Conservation (phyloP, 2,888 invertebrate genomes). For the Tipula confusa region DNA sequence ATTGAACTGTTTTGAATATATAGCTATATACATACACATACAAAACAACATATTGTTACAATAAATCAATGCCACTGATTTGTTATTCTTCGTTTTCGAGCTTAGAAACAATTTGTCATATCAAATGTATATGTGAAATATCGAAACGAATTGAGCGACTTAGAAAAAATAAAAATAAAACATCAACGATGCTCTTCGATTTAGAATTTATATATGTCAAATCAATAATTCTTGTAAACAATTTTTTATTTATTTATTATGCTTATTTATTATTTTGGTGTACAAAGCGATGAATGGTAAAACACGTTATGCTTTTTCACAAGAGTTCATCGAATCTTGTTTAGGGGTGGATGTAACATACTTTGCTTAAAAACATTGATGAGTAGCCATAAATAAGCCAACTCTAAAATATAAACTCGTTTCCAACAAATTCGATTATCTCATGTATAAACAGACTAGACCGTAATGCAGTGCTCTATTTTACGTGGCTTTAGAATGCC, state of each 20-base stretch:
- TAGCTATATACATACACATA: neutral
- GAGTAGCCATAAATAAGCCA: too few species aligned
- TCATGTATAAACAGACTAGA: too few species aligned
- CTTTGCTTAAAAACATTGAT: too few species aligned
- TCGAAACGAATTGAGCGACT: neutral
- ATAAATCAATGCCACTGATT: neutral
- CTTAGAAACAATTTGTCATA: slow-evolving; percentile 9
- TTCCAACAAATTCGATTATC: too few species aligned
- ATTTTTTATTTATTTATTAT: neutral
- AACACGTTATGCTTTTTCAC: neutral
- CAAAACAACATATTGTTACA: neutral
- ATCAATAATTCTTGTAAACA: neutral
- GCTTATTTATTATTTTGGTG: neutral
- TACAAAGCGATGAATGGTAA: neutral
- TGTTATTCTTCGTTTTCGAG: neutral
- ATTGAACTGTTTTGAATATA: neutral
- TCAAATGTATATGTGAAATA: slow-evolving; percentile 7
- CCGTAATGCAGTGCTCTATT: too few species aligned
- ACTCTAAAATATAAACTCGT: too few species aligned
- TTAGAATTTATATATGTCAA: neutral
- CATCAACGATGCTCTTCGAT: neutral
- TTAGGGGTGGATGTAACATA: too few species aligned
- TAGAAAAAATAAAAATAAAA: neutral
- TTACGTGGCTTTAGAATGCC: too few species aligned
- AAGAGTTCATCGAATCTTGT: too few species aligned